Base-by-base conservation (phyloP, 2,888 invertebrate genomes). In the Colletes collaris region DNA sequence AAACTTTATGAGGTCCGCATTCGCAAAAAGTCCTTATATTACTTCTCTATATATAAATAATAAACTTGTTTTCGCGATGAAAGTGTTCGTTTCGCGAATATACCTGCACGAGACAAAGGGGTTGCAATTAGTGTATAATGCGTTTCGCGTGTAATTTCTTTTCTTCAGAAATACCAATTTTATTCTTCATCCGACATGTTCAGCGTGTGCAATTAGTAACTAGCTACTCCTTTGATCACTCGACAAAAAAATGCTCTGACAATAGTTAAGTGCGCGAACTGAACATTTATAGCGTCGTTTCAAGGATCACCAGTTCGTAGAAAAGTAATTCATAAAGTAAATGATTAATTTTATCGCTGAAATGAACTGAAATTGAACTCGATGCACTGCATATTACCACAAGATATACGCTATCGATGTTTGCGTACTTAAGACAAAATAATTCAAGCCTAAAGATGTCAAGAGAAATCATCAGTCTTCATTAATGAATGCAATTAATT, bases 1-100 rank as follows among this genome's bases (percentile, higher is more conserved):
- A 86, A 84, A 86, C 76, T 86, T 86, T 81, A 86, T 73, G 84
- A 83, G 67, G 67, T 76, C 67, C 52, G 44, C 55, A 68, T 55
- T 53, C 52, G 64, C 76, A 70, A 86, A 86, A 85, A 79, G 79
- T 60, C 50, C 50, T 66, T 79, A 58, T 63, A 69, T 74, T 67
- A 69, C 81, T 81, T 75, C 62, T 64, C 72, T 71, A 71, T 81
- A 85, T 81, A 79, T 83, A 78, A 72, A 81, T 70, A 76, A 81
- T 75, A 71, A 81, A 80, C 60, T 72, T 53, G 50, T 67, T 66
- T 44, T 64, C 68, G n/a, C 37, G 19, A 44, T 16, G 11, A 46
- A 50, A 44, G 10, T 60, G 27, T 64, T 65, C 55, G 53, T 53
- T 58, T 3, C 7, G 53, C n/a, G 8, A 16, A 16, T n/a, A 40